Percentiles rank a stretch among this genome's conserved stretches.
Conservation (phyloP, 64 coral and sea anemone genomes). For the Orbicella faveolata region DNA sequence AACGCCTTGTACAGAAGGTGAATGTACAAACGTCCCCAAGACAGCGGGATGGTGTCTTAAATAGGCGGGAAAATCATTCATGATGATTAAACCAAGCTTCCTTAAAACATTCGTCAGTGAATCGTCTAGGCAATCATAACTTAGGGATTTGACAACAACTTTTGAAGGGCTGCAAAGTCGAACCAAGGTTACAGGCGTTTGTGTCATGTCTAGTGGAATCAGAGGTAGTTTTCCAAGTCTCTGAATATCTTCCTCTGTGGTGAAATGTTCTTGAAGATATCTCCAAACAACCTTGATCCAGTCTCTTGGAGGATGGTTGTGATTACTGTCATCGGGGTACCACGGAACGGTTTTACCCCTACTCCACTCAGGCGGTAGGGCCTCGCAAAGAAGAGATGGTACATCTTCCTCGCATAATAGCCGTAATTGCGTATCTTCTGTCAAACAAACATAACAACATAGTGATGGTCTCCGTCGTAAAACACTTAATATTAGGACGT, state of each 20-base stretch:
- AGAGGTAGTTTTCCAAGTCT: not conserved
- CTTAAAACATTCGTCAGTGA: not conserved
- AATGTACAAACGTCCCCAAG: conserved; percentile 28
- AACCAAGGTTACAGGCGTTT: conserved; percentile 18
- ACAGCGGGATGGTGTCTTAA: conserved; percentile 30
- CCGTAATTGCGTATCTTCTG: conserved; percentile 22
- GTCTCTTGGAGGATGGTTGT: conserved; percentile 8
- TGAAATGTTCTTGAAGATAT: conserved; percentile 57
- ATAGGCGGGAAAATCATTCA: conserved; percentile 48
- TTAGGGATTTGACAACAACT: conserved; percentile 25
- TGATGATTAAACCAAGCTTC: conserved; percentile 44
- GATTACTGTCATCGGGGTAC: not conserved
- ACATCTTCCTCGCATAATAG: not conserved
- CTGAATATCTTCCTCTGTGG: not conserved
- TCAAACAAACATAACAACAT: not conserved
- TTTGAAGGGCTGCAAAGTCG: conserved; percentile 34
- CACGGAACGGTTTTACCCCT: conserved; percentile 14
- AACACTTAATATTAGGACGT: not conserved
- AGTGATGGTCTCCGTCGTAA: not conserved
- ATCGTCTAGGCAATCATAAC: not conserved
- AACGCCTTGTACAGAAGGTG: conserved; percentile 45
- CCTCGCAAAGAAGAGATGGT: not conserved
- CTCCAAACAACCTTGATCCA: conserved; percentile 67
- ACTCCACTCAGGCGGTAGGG: conserved; percentile 36
- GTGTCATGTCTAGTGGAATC: not conserved